Base-by-base conservation (phyloP, 2,113 vertebrate genomes). In the Halichoeres trimaculatus region DNA sequence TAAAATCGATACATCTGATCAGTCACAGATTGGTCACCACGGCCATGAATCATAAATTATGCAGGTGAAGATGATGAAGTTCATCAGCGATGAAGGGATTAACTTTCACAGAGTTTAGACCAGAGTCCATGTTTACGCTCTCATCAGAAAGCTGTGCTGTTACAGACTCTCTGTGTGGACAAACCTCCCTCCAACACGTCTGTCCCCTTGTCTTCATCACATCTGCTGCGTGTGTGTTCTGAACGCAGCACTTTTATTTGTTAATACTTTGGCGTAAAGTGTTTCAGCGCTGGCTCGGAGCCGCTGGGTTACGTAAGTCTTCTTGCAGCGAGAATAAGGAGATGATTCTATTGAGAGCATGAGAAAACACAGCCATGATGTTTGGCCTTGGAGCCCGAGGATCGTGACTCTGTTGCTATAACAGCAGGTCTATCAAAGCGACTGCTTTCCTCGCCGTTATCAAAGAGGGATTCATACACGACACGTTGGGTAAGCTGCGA, bases 321-420 rank as follows among this genome's bases (percentile, higher is more conserved):
- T 14, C 19, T 56, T 22, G 52, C 56, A 17, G 30, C 13, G 38
- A 73, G 52, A 58, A 47, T n/a, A 8, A 53, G 38, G 60, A 75
- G 45, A 53, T 7, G 34, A 61, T 41, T 74, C 70, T 56, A 35
- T 62, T 81, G 75, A 81, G 38, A 70, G 55, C 24, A 7, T 41
- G 64, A 87, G 60, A 86, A 83, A 76, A 72, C 74, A 26, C 43
- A n/a, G 45, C 57, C 22, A 17, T 69, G 67, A 60, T 62, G 80
- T 84, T 77, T 59, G 58, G 78, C 87, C 88, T 89, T 81, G 79
- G 47, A 59, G 30, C 26, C 40, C 9, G 23, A 36, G 58, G 54
- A 83, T 85, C 54, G 57, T 84, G 83, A 78, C 80, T 85, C 22
- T 40, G 43, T 67, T 63, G 70, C 74, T 36, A 12, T 55, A 45